phyloP scores from a whole-genome alignment of 2,113 vertebrate genomes.

The Chrysochloris asiatica region DNA sequence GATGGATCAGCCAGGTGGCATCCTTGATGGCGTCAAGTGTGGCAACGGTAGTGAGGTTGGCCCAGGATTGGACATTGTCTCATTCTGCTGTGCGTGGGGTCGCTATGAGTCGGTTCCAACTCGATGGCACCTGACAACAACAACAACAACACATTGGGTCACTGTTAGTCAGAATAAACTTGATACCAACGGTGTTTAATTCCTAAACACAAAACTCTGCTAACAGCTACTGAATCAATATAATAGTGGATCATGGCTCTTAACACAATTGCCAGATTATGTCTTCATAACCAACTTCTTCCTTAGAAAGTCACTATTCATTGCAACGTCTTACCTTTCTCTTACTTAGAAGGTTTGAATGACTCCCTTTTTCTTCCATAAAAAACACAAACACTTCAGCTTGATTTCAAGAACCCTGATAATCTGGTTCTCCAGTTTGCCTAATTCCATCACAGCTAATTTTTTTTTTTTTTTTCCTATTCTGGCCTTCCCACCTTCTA shows the following conservation, averaged over 20 bases:
- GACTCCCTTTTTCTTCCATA: not conserved
- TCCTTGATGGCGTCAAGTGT: too few relatives aligned
- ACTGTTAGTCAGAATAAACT: not conserved
- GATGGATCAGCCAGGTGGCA: too few relatives aligned
- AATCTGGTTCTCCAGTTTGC: not conserved
- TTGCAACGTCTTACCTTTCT: too few relatives aligned
- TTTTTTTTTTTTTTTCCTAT: not conserved
- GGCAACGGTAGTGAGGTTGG: too few relatives aligned
- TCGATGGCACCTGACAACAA: too few relatives aligned
- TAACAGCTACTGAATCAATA: not conserved
- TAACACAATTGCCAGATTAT: not conserved
- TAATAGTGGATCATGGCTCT: not conserved
- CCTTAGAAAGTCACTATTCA: not conserved
- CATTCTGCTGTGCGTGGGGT: too few relatives aligned
- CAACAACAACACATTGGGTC: not conserved
- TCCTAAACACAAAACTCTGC: constrained; percentile 5
- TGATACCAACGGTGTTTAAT: not conserved
- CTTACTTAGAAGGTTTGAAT: not conserved
- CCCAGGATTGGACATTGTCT: too few relatives aligned
- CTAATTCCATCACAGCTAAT: not conserved
- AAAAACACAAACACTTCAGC: not conserved
- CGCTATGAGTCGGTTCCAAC: too few relatives aligned
- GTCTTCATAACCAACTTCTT: not conserved
- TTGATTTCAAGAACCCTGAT: not conserved
- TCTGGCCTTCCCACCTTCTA: not conserved